Conservation (phyloP, 2,113 vertebrate species). For the Pitta sordida region DNA sequence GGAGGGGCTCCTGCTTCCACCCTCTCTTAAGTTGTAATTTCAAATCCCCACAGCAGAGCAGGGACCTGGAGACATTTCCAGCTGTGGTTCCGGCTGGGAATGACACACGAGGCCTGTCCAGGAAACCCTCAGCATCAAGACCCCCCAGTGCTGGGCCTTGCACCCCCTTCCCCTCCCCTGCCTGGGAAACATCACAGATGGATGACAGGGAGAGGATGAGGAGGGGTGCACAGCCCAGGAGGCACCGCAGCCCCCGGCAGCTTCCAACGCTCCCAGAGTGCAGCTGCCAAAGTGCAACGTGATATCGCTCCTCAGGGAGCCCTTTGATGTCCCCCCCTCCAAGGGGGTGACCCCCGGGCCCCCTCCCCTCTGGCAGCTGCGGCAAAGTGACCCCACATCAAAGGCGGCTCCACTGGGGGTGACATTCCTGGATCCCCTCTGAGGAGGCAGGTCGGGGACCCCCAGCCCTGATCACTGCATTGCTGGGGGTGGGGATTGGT, state of each 20-base stretch:
- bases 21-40: background rate
- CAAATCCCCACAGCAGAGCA: background rate
- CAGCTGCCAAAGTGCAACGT: background rate
- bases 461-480: background rate
- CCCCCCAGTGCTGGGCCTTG: rapidly evolving
- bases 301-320: background rate
- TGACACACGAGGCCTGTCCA: rapidly evolving
- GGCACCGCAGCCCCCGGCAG: background rate
- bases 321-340: background rate
- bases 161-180: background rate
- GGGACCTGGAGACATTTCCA: background rate
- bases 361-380: background rate
- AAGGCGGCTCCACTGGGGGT: background rate
- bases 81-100: background rate
- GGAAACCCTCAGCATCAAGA: background rate
- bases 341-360: background rate
- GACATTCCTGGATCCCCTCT: background rate
- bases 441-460: background rate
- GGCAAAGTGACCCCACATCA: background rate
- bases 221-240: background rate
- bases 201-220: background rate
- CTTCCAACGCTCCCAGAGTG: background rate
- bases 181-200: background rate
- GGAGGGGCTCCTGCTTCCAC: background rate
- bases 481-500: rapidly evolving